phyloP scores from a whole-genome alignment of 2,888 invertebrate species.

The Elegia similella region DNA sequence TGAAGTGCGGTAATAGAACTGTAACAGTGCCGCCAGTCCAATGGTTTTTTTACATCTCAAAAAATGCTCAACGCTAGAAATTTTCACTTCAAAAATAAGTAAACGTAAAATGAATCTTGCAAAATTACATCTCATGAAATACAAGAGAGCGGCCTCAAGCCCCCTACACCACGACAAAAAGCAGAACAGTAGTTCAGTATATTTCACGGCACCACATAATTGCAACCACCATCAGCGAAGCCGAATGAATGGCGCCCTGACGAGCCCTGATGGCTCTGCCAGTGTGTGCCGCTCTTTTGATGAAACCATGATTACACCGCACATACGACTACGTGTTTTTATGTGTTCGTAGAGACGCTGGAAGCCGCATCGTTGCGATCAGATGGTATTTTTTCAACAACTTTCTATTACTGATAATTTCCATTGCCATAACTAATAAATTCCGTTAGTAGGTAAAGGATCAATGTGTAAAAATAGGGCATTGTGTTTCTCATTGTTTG shows the following conservation, averaged over 20 bases:
- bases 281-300: conserved; percentile 66
- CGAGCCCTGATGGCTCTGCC: conserved; percentile 26
- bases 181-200: conserved; percentile 38
- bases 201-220: conserved; percentile 51
- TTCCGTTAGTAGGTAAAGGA: too few species aligned
- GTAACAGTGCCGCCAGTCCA: too few species aligned
- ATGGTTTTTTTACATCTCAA: too few species aligned
- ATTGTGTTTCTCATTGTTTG: too few species aligned
- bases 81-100: too few species aligned
- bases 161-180: conserved; percentile 32
- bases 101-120: too few species aligned
- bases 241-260: conserved; percentile 48
- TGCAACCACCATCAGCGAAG: conserved; percentile 62
- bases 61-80: too few species aligned
- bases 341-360: conserved; percentile 30
- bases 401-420: too few species aligned
- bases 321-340: conserved; percentile 48
- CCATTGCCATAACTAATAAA: too few species aligned
- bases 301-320: conserved; percentile 73
- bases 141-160: background rate
- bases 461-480: too few species aligned
- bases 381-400: background rate
- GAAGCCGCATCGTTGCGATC: conserved; percentile 29
- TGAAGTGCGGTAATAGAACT: too few species aligned
- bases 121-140: background rate